A percentile compares a stretch with the other conserved stretches of the same genome.
Conservation (phyloP, 2,113 vertebrate species). For the Pteronura brasiliensis region DNA sequence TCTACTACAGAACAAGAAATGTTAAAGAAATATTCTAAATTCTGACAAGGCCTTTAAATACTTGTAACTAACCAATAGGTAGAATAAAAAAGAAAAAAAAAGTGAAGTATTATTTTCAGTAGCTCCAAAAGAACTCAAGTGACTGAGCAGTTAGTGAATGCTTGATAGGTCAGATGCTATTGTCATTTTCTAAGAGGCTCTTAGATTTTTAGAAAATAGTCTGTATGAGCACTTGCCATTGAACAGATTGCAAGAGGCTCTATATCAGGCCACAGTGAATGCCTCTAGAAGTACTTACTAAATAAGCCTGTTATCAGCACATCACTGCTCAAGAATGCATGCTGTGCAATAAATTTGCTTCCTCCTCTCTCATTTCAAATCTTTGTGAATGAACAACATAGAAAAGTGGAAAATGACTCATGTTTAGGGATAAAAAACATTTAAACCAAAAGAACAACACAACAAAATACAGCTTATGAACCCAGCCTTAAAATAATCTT, state of each 20-base stretch:
- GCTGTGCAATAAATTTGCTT: background rate
- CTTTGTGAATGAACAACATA: background rate
- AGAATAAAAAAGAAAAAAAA: constrained; percentile 25
- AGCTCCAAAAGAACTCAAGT: background rate
- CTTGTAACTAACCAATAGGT: constrained; percentile 43
- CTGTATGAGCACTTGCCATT: background rate
- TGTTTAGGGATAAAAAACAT: background rate
- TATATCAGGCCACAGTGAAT: background rate
- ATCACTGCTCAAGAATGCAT: background rate
- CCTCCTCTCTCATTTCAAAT: background rate
- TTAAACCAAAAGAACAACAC: background rate
- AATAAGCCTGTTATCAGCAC: background rate
- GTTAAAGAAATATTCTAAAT: constrained; percentile 55
- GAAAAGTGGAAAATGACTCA: background rate
- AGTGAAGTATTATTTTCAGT: constrained; percentile 38
- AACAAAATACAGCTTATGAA: background rate
- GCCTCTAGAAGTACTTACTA: background rate
- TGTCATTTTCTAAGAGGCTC: background rate
- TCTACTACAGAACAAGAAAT: constrained; percentile 57
- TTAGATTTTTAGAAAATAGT: constrained; percentile 35
- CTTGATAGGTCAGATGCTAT: background rate
- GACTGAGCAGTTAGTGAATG: background rate
- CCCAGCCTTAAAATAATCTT: background rate
- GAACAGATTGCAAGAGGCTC: background rate
- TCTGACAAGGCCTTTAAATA: constrained; percentile 76